Conservation (phyloP, 2,888 invertebrate species). For the Helobdella robusta region DNA sequence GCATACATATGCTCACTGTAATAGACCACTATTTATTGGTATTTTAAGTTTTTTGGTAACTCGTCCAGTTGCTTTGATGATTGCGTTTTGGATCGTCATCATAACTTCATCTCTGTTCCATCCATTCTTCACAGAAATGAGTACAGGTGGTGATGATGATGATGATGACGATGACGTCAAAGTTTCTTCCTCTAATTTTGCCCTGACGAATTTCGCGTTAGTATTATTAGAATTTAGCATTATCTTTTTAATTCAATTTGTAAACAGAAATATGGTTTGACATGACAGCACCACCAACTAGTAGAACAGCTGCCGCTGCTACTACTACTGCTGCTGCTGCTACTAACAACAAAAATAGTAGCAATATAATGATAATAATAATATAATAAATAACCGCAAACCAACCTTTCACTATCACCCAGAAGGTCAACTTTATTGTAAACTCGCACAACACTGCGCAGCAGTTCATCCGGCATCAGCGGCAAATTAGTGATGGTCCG, state of each 20-base stretch:
- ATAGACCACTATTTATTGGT: conserved; percentile 39
- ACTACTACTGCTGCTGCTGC: too few species aligned
- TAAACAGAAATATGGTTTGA: too few species aligned
- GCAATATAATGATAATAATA: too few species aligned
- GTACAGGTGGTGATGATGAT: conserved; percentile 9
- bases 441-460: conserved; percentile 59
- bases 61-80: conserved; percentile 55
- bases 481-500: conserved; percentile 57
- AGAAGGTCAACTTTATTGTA: conserved; percentile 65
- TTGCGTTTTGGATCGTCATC: conserved; percentile 50
- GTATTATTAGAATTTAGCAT: neutral
- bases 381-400: neutral
- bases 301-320: too few species aligned
- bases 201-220: neutral
- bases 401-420: conserved; percentile 5
- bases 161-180: conserved; percentile 9
- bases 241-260: neutral
- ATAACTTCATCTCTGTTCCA: conserved; percentile 52
- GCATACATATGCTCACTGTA: conserved; percentile 37
- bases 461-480: conserved; percentile 40
- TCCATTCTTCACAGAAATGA: conserved; percentile 53
- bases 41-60: conserved; percentile 53
- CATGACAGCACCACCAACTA: too few species aligned
- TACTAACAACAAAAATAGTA: too few species aligned
- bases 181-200: too few species aligned